Evolutionary conservation across 2,113 vertebrate genomes (phyloP).

Genomic region (Plecturocebus donacophilus): DNA sequence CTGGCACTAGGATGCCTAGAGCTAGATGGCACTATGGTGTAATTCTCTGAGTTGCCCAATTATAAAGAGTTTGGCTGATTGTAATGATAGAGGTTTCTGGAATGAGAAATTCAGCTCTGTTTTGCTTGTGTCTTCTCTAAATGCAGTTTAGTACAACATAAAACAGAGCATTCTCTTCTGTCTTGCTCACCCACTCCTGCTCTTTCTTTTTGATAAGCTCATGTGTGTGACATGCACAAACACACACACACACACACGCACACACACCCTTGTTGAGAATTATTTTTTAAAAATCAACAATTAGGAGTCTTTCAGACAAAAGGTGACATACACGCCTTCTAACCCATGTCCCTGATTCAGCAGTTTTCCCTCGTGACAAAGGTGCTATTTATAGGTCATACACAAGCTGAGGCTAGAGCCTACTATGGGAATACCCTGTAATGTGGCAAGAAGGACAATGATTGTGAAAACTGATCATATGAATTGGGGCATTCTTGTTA

Average conservation of each 20-base stretch:
- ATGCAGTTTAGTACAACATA: neutral
- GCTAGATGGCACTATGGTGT: neutral
- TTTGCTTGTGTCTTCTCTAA: neutral
- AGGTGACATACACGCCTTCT: neutral
- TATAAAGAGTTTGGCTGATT: neutral
- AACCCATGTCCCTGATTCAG: neutral
- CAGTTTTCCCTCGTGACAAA: slow-evolving; percentile 32
- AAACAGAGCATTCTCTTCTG: neutral
- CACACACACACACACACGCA: neutral
- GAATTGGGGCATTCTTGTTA: neutral
- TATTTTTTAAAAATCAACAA: slow-evolving; percentile 8
- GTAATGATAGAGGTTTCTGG: neutral
- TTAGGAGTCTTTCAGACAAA: neutral
- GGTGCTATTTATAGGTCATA: slow-evolving; percentile 46
- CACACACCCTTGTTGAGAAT: neutral
- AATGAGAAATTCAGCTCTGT: neutral
- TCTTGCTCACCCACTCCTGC: neutral
- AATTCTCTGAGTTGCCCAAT: neutral
- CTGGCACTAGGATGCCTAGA: neutral
- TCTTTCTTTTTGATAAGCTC: neutral
- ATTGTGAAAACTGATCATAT: neutral
- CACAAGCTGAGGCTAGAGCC: neutral
- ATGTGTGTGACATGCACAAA: neutral
- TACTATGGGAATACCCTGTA: neutral
- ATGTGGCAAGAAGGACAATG: neutral